phyloP scores from a whole-genome alignment of 1,140 invertebrate species.

The Cryptotermes secundus region DNA sequence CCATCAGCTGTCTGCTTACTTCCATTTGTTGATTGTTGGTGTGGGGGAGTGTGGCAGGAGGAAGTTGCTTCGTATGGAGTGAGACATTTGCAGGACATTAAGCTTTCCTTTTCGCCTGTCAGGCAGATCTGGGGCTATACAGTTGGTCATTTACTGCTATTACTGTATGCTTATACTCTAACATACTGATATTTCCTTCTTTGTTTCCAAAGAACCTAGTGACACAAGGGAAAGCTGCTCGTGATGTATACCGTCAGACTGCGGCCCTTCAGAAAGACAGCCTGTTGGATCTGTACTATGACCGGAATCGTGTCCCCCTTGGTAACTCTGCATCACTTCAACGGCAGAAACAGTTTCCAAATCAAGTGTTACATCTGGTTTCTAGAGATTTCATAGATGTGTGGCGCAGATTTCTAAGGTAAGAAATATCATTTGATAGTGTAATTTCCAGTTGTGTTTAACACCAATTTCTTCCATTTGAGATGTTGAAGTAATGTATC shows the following conservation, averaged over 20 bases:
- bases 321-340: neutral
- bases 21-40: no score
- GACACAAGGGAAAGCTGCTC: neutral
- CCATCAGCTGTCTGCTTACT: no score
- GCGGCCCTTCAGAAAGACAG: conserved; percentile 43
- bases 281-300: conserved; percentile 46
- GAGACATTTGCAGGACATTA: no score
- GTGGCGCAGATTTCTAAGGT: conserved; percentile 24
- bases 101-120: no score
- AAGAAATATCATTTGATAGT: neutral
- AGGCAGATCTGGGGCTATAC: no score
- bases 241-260: neutral
- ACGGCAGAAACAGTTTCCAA: neutral
- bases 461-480: no score
- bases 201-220: neutral
- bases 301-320: conserved; percentile 40
- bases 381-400: neutral
- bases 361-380: neutral
- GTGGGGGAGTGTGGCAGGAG: no score
- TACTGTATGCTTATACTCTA: no score
- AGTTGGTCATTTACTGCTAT: no score
- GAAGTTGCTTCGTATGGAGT: no score
- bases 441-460: no score
- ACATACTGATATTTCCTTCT: neutral
- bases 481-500: no score